phyloP scores from a whole-genome alignment of 1,140 invertebrate genomes.

The Agraylea sexmaculata region DNA sequence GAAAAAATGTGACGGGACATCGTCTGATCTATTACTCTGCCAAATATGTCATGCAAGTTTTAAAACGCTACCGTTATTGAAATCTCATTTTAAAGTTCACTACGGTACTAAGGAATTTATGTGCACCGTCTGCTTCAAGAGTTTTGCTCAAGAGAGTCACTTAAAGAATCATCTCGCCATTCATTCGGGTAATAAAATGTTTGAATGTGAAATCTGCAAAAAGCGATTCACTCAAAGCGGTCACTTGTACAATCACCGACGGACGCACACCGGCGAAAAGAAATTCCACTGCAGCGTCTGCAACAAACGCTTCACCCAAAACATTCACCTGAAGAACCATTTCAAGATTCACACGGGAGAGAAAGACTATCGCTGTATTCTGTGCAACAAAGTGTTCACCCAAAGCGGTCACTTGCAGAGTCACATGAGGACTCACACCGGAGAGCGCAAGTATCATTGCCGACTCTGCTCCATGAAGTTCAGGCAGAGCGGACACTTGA shows the following conservation, averaged over 20 bases:
- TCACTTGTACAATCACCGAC: conserved; percentile 21
- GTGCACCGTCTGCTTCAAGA: conserved; percentile 42
- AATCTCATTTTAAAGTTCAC: conserved; percentile 41
- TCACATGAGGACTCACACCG: conserved; percentile 45
- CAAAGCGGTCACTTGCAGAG: conserved; percentile 33
- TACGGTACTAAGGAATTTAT: conserved; percentile 41
- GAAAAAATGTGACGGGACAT: too few species aligned
- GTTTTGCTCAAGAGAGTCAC: conserved; percentile 36
- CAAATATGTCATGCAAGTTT: conserved; percentile 25
- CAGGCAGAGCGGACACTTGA: conserved; percentile 20
- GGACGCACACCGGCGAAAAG: conserved; percentile 23
- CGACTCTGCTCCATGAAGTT: conserved; percentile 31
- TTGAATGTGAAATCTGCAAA: conserved; percentile 22
- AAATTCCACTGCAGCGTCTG: conserved; percentile 23
- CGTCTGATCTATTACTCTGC: too few species aligned
- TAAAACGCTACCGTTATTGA: conserved; percentile 25
- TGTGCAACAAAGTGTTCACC: conserved; percentile 46
- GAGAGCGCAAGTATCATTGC: conserved; percentile 47
- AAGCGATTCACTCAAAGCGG: conserved; percentile 25
- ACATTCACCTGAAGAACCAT: conserved; percentile 67
- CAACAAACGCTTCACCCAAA: conserved; percentile 55
- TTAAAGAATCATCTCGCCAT: conserved; percentile 23
- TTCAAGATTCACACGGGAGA: conserved; percentile 52
- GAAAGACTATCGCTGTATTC: conserved; percentile 48
- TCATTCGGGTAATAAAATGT: conserved; percentile 25